Evolutionary conservation across 1,140 invertebrate genomes (phyloP), one percentile per base, ranked within the genome.

Genomic region (Eciton burchellii): DNA sequence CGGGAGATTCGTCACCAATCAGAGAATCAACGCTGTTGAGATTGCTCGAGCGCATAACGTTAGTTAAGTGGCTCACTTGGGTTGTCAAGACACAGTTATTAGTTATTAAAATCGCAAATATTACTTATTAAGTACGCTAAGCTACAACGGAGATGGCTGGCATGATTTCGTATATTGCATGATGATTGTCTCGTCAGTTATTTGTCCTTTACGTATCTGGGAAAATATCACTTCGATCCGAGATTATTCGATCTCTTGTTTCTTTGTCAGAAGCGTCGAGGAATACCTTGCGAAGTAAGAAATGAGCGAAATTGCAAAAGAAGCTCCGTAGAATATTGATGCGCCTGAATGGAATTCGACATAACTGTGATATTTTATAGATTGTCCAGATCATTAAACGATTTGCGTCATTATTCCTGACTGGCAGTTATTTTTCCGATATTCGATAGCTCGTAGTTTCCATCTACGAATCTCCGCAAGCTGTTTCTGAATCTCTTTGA

Each of bases 321-420:
- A 52, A 9, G 1, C 16, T 52, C 11, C 16, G 8, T n/a, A 43
- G 41, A 16, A 26, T 57, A 26, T 72, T 19, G 21, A 35, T 76
- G 45, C 29, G 63, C 9, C 14, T 12, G 11, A 47, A 73, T 16
- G 24, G 21, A 35, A 43, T 63, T 76, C 26, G 59, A 65, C 52
- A n/a, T 57, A 52, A 63, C 19, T 76, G 57, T 76, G 45, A 71
- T 71, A 56, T 12, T 71, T 71, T 41, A 57, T 57, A 56, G 26
- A 70, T 29, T 41, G 56, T 60, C 24, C 41, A 47, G 0, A 49
- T 60, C 12, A 63, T 76, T 21, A 63, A 52, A 76, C 41, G 21
- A 52, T 63, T 52, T 14, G 35, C 35, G 12, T 63, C 9, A 16
- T 63, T 35, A 8, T 63, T 47, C 24, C 19, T 54, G n/a, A 54